phyloP scores from a whole-genome alignment of 2,797 vertebrate species.

The Gadopsis bispinosus region DNA sequence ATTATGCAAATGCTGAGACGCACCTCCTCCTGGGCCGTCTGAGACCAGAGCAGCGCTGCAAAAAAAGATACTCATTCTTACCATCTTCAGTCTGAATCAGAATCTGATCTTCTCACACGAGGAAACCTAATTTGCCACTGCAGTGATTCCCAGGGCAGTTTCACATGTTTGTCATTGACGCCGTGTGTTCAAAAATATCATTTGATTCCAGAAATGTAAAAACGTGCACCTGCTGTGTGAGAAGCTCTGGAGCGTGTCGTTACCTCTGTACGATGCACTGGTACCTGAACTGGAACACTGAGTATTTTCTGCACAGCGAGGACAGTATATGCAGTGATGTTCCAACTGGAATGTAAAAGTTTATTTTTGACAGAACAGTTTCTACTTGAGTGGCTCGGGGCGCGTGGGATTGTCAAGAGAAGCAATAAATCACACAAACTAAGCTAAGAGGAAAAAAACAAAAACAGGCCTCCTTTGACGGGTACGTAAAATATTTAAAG shows the following conservation, averaged over 20 bases:
- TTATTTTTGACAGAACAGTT: conserved; percentile 64
- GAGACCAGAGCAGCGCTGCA: conserved; percentile 45
- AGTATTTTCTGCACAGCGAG: conserved; percentile 30
- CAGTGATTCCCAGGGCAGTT: conserved; percentile 25
- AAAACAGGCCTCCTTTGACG: conserved; percentile 10
- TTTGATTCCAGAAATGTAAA: conserved; percentile 2
- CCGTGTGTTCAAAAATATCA: neutral
- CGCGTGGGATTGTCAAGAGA: conserved; percentile 27
- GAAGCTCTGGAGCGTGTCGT: neutral
- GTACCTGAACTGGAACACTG: conserved; percentile 49
- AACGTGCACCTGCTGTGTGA: neutral
- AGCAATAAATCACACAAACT: conserved; percentile 62
- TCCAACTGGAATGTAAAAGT: conserved; percentile 45
- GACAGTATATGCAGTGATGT: neutral
- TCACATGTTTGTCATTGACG: neutral
- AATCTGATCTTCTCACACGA: conserved; percentile 24
- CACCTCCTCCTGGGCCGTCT: conserved; percentile 42
- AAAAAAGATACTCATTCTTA: neutral
- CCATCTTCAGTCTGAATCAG: conserved; percentile 4
- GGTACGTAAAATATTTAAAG: conserved; percentile 1
- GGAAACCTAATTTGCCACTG: conserved; percentile 22
- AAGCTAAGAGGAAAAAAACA: neutral
- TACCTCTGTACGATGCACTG: conserved; percentile 18
- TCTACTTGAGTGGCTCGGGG: conserved; percentile 34
- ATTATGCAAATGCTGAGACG: conserved; percentile 65